Evolutionary conservation across 2,888 invertebrate genomes (phyloP), one percentile per base, ranked within the genome.

Genomic region (Andricus quercusramuli): DNA sequence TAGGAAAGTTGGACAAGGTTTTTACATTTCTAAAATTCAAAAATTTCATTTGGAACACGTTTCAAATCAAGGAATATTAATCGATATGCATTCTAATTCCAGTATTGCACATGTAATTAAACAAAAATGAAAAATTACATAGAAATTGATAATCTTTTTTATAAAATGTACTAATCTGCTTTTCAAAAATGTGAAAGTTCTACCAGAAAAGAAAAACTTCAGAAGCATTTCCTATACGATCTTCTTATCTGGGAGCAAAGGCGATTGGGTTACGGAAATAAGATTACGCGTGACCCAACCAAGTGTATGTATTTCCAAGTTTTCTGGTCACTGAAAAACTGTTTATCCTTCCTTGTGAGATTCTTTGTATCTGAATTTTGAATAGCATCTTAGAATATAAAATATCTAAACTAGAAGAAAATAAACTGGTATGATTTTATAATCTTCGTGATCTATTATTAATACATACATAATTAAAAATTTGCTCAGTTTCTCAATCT

Each of bases 231-330:
- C 70, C 51, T 51, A 32, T 70, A 68, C 20, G 70, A 51, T 56
- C 29, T 74, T 51, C 70, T 74, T 74, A 74, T 74, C 70, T 29
- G 29, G n/a, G 29, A 32, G 5, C 56, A 56, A 74, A 29, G 20
- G 20, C 32, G 51, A 74, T 74, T 70, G 47, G 47, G 20, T 51
- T 51, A 74, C 25, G 32, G 47, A 74, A 74, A 56, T 74, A 74
- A 74, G 70, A 74, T 74, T 47, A 74, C 51, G 20, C 29, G 29
- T 32, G 29, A 56, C 51, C 20, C 32, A 74, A 32, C 17, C 8
- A 29, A 56, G 32, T 25, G 25, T 25, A 25, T 25, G 25, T n/a
- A 20, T 51, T 74, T 29, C 32, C 11, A 32, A 56, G 29, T 29
- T 20, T 70, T 32, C 29, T 74, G 51, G 20, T 56, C 29, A 74